phyloP scores from a whole-genome alignment of 2,888 invertebrate genomes.

The Quadroppia sp. region DNA sequence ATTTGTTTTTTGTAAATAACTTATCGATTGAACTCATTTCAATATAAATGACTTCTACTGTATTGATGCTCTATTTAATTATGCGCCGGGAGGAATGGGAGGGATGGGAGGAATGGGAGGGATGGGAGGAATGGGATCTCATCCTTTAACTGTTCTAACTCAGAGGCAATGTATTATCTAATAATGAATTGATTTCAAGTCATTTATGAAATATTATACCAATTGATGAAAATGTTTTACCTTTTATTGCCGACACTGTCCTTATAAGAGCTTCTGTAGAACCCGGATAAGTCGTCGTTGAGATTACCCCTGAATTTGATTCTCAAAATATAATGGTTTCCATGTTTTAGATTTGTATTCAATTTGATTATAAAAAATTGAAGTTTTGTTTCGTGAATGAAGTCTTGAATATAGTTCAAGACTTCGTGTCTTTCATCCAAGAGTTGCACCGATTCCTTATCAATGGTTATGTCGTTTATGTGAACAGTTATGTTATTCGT shows the following conservation, averaged over 20 bases:
- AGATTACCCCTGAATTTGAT: slow-evolving; percentile 68
- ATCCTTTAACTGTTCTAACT: no score
- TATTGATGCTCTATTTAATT: no score
- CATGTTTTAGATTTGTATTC: slow-evolving; percentile 59
- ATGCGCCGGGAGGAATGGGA: no score
- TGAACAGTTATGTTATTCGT: slow-evolving; percentile 70
- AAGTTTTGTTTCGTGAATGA: slow-evolving; percentile 28
- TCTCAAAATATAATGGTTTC: slow-evolving; percentile 63
- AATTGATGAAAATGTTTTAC: slow-evolving; percentile 54
- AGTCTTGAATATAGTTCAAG: slow-evolving; percentile 2
- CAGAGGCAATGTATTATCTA: no score
- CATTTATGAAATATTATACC: no score
- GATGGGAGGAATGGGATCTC: no score
- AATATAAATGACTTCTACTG: no score
- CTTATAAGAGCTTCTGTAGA: slow-evolving; percentile 74
- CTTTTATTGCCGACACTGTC: slow-evolving; percentile 63
- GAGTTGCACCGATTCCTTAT: slow-evolving; percentile 57
- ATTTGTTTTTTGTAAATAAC: no score
- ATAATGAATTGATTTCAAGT: no score
- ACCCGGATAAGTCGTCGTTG: slow-evolving; percentile 71
- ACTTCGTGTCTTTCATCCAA: neutral
- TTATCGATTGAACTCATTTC: no score
- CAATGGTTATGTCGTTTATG: slow-evolving; percentile 65
- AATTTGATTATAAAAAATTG: slow-evolving; percentile 68
- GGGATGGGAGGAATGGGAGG: no score